Conservation (phyloP, 2,888 invertebrate genomes). For the Meiosimyza platycephala region DNA sequence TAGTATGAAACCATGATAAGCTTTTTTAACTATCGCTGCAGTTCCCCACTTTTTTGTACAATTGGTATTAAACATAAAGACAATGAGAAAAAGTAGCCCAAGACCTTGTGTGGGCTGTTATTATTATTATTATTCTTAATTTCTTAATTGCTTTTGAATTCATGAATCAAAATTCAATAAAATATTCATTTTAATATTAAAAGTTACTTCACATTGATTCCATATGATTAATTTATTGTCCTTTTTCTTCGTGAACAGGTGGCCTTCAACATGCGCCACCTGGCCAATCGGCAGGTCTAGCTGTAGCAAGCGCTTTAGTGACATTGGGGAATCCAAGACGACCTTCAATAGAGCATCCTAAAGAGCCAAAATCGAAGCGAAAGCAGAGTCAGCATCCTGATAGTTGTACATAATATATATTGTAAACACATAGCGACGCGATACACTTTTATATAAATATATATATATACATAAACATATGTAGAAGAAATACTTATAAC, state of each 20-base stretch:
- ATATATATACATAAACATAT: constrained; percentile 38
- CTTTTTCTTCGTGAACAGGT: constrained; percentile 72
- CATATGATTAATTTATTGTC: too few species aligned
- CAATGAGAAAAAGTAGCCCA: too few species aligned
- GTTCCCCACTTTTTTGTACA: too few species aligned
- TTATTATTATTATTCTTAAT: too few species aligned
- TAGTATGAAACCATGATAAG: too few species aligned
- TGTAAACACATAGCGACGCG: constrained; percentile 28
- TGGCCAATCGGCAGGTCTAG: constrained; percentile 84
- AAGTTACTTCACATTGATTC: too few species aligned
- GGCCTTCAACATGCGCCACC: constrained; percentile 85
- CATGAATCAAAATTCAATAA: too few species aligned
- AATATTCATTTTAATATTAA: too few species aligned
- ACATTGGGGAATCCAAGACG: constrained; percentile 85
- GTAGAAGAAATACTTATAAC: constrained; percentile 22
- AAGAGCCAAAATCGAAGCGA: constrained; percentile 68
- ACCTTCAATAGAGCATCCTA: constrained; percentile 75
- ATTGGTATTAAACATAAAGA: too few species aligned
- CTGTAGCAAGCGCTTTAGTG: constrained; percentile 90
- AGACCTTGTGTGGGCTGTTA: too few species aligned
- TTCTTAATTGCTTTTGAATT: too few species aligned
- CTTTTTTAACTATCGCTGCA: too few species aligned
- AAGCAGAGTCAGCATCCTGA: constrained; percentile 79
- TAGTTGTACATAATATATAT: constrained; percentile 66
- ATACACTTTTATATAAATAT: constrained; percentile 45